phyloP scores from a whole-genome alignment of 2,888 invertebrate genomes.

The Polydrusus pterygomalis region DNA sequence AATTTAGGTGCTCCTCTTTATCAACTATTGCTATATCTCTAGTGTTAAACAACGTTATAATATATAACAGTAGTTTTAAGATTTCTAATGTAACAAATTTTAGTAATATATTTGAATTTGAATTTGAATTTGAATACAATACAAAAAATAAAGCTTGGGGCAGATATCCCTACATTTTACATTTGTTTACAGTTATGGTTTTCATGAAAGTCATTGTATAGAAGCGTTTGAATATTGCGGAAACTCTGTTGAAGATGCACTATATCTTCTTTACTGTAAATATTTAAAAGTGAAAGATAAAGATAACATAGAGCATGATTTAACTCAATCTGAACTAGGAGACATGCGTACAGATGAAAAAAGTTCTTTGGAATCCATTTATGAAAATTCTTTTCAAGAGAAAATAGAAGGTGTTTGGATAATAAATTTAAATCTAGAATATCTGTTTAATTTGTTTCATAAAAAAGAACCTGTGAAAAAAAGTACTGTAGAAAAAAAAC shows the following conservation, averaged over 20 bases:
- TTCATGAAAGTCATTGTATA: conserved; percentile 82
- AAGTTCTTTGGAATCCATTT: conserved; percentile 85
- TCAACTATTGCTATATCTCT: too few species aligned
- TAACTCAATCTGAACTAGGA: conserved; percentile 74
- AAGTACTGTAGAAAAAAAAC: conserved; percentile 70
- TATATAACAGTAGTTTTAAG: too few species aligned
- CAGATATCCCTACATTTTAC: too few species aligned
- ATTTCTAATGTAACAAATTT: too few species aligned
- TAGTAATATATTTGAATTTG: too few species aligned
- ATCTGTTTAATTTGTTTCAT: conserved; percentile 74
- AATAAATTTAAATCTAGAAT: conserved; percentile 80
- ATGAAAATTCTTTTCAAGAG: conserved; percentile 80
- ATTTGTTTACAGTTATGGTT: conserved; percentile 78
- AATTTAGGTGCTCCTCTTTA: too few species aligned
- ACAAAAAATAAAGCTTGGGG: too few species aligned
- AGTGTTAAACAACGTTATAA: too few species aligned
- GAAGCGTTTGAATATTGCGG: conserved; percentile 82
- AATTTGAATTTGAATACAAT: too few species aligned
- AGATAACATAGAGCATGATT: conserved; percentile 67
- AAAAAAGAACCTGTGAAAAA: conserved; percentile 71
- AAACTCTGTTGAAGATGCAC: conserved; percentile 81
- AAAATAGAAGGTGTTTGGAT: conserved; percentile 85
- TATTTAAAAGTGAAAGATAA: conserved; percentile 75
- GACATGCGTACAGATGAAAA: conserved; percentile 84
- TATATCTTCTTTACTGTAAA: conserved; percentile 82